phyloP scores from a whole-genome alignment of 2,888 invertebrate genomes.

The Athalia cordata region DNA sequence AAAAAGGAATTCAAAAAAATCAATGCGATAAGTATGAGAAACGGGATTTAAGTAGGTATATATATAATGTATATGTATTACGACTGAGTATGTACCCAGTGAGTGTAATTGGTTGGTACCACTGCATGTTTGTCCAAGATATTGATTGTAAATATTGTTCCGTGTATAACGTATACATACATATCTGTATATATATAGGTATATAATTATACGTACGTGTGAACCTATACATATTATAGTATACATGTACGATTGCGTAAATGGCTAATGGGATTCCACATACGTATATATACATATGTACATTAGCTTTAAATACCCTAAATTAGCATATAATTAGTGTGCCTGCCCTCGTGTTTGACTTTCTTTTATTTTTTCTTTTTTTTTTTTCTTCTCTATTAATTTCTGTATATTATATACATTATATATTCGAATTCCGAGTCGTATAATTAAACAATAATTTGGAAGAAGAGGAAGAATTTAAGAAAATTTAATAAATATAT shows the following conservation, averaged over 20 bases:
- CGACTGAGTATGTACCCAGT: neutral
- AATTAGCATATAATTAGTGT: slow-evolving; percentile 18
- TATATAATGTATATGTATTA: neutral
- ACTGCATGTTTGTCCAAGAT: slow-evolving; percentile 26
- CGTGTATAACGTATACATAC: neutral
- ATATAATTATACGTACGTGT: too few species aligned
- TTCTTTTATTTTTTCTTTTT: neutral
- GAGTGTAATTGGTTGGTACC: too few species aligned
- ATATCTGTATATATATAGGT: too few species aligned
- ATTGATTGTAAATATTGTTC: slow-evolving; percentile 39
- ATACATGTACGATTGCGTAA: neutral
- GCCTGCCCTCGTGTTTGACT: neutral
- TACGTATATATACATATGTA: neutral
- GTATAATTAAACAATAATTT: too few species aligned
- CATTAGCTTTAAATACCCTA: slow-evolving; percentile 15
- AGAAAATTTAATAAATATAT: too few species aligned
- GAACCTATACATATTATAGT: too few species aligned
- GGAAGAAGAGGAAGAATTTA: too few species aligned
- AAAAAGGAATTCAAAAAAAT: too few species aligned
- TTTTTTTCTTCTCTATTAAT: neutral
- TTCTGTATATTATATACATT: neutral
- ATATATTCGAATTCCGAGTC: too few species aligned
- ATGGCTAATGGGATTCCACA: slow-evolving; percentile 21
- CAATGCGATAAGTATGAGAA: too few species aligned
- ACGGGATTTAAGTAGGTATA: neutral